Percentiles rank a stretch among this genome's conserved stretches.
These are phyloP conservation scores for Callinectes sapidus DNA, from an alignment of 2,888 invertebrate species.

Conservation along the genomic window DNA sequence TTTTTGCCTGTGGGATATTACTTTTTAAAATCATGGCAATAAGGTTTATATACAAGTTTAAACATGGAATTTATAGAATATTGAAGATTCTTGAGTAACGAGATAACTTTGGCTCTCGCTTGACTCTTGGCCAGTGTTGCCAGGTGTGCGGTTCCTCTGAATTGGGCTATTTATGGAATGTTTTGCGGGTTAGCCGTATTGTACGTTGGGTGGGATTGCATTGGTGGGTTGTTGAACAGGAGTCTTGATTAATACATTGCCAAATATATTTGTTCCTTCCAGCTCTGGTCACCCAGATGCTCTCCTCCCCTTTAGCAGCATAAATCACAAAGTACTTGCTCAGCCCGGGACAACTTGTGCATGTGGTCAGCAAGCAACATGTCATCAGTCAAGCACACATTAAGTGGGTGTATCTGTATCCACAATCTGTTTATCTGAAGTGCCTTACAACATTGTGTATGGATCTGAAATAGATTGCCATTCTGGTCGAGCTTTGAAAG, in stretches of 20 bases:
- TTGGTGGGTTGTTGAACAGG: not conserved
- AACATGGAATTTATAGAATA: not conserved
- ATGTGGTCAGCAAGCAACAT: too few relatives aligned
- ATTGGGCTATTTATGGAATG: not conserved
- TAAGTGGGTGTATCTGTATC: too few relatives aligned
- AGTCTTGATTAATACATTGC: not conserved
- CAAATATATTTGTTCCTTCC: too few relatives aligned
- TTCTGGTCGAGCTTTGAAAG: too few relatives aligned
- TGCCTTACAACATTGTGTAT: too few relatives aligned
- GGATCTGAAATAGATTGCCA: too few relatives aligned
- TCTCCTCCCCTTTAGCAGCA: too few relatives aligned
- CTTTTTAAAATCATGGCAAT: not conserved
- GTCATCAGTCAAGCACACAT: too few relatives aligned
- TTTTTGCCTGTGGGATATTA: not conserved
- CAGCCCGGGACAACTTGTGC: too few relatives aligned
- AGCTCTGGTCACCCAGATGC: too few relatives aligned
- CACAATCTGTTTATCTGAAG: too few relatives aligned
- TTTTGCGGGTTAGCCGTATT: not conserved
- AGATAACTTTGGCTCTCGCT: conserved; percentile 29
- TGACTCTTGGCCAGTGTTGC: conserved; percentile 37
- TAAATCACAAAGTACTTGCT: too few relatives aligned
- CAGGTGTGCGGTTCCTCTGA: not conserved
- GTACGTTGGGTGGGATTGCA: not conserved
- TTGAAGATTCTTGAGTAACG: not conserved
- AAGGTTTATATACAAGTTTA: not conserved